phyloP scores from a whole-genome alignment of 1,140 invertebrate species.

The Ditylenchus dipsaci region DNA sequence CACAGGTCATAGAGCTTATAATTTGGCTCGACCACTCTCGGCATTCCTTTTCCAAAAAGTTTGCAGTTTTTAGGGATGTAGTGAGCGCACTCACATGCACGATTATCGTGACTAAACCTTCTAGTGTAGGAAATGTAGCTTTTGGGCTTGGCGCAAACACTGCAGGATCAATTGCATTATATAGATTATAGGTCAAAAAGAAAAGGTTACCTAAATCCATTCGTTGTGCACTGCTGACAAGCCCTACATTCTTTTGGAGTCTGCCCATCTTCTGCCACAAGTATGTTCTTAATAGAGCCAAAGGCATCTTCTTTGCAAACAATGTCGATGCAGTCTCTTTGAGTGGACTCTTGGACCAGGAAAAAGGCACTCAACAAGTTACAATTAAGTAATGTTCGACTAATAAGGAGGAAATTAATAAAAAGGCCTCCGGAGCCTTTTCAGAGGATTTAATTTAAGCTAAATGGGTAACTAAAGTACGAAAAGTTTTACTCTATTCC shows the following conservation, averaged over 20 bases:
- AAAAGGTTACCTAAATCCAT: constrained; percentile 2
- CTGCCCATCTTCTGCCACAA: not conserved
- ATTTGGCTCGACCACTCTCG: not conserved
- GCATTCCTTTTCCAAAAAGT: not conserved
- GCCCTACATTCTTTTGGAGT: not conserved
- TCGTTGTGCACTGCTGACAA: constrained; percentile 4
- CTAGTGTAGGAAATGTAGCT: no score
- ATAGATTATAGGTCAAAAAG: not conserved
- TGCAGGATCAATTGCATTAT: not conserved
- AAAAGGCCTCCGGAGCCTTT: no score
- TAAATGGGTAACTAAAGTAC: no score
- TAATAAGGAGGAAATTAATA: not conserved
- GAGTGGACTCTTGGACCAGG: not conserved
- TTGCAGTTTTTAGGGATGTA: not conserved
- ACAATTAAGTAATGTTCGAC: not conserved
- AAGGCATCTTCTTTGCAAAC: not conserved
- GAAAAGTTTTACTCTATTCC: no score
- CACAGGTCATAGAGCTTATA: constrained; percentile 12
- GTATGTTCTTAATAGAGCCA: not conserved
- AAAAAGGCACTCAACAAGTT: not conserved
- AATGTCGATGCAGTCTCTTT: not conserved
- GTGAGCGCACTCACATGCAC: not conserved
- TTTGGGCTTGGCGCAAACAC: no score
- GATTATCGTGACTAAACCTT: no score
- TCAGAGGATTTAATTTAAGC: no score